A percentile compares a stretch with the other conserved stretches of the same genome.
phyloP scores from a whole-genome alignment of 2,888 invertebrate genomes.

The Spodoptera exigua region DNA sequence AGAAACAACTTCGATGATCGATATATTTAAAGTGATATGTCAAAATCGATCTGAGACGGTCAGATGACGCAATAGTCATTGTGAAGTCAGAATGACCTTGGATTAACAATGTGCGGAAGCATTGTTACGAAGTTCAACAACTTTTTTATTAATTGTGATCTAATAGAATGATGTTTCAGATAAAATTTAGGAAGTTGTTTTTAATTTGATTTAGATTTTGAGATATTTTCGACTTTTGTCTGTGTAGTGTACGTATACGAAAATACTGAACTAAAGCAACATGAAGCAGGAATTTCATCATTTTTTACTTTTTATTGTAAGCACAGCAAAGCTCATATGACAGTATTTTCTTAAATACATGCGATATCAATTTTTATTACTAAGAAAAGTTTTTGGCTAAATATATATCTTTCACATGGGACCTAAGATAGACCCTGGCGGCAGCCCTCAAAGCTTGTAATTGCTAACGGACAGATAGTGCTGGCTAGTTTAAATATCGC shows the following conservation, averaged over 20 bases:
- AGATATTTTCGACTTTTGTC: background rate
- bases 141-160: slow-evolving; percentile 28
- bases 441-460: slow-evolving; percentile 48
- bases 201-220: background rate
- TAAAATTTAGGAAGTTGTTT: background rate
- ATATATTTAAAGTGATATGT: slow-evolving; percentile 47
- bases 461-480: slow-evolving; percentile 42
- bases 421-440: slow-evolving; percentile 29
- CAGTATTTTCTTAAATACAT: too few relatives aligned
- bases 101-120: slow-evolving; percentile 50
- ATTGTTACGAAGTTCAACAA: slow-evolving; percentile 27
- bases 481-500: slow-evolving; percentile 44
- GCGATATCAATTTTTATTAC: too few relatives aligned
- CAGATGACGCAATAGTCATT: slow-evolving; percentile 43
- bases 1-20: slow-evolving; percentile 41
- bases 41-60: slow-evolving; percentile 30
- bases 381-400: background rate
- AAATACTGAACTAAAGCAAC: background rate
- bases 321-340: too few relatives aligned
- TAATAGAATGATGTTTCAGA: slow-evolving; percentile 7
- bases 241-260: background rate
- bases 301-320: too few relatives aligned
- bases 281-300: too few relatives aligned
- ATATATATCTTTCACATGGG: background rate
- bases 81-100: slow-evolving; percentile 50